Conservation (phyloP, 2,113 vertebrate species). For the Siphamia tubifer region DNA sequence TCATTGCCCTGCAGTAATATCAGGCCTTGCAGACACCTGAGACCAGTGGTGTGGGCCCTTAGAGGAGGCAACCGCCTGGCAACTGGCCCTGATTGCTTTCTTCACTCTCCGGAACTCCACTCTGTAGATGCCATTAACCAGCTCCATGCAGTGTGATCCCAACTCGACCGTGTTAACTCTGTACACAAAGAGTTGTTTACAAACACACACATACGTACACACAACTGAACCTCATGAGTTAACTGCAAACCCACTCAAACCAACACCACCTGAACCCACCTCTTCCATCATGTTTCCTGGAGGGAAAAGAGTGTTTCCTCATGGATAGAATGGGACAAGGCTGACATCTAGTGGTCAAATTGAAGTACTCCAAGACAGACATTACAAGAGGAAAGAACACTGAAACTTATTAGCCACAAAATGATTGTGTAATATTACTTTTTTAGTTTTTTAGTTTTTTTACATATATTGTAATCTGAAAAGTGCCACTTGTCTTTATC, state of each 20-base stretch:
- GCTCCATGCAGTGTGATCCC: slow-evolving; percentile 53
- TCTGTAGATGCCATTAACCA: slow-evolving; percentile 74
- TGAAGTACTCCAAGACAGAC: background rate
- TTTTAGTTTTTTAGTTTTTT: too few relatives aligned
- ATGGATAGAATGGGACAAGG: background rate
- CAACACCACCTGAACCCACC: background rate
- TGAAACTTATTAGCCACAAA: too few relatives aligned
- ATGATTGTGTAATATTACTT: too few relatives aligned
- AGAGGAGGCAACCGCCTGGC: slow-evolving; percentile 70
- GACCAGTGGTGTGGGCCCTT: slow-evolving; percentile 66
- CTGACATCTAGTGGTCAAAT: slow-evolving; percentile 53
- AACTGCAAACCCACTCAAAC: slow-evolving; percentile 1
- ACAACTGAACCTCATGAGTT: slow-evolving; percentile 13
- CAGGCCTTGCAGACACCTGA: slow-evolving; percentile 73
- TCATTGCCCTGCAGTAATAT: slow-evolving; percentile 78
- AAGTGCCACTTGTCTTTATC: too few relatives aligned
- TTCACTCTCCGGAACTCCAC: slow-evolving; percentile 75
- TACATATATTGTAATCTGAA: too few relatives aligned
- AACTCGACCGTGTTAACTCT: slow-evolving; percentile 61
- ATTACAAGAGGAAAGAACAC: background rate
- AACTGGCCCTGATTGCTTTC: slow-evolving; percentile 79
- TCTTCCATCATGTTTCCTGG: background rate
- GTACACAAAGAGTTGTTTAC: slow-evolving; percentile 61
- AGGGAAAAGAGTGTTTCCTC: background rate
- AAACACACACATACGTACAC: slow-evolving; percentile 8